Base-by-base conservation (phyloP, 1,140 invertebrate genomes). In the Hylyphantes graminicola region DNA sequence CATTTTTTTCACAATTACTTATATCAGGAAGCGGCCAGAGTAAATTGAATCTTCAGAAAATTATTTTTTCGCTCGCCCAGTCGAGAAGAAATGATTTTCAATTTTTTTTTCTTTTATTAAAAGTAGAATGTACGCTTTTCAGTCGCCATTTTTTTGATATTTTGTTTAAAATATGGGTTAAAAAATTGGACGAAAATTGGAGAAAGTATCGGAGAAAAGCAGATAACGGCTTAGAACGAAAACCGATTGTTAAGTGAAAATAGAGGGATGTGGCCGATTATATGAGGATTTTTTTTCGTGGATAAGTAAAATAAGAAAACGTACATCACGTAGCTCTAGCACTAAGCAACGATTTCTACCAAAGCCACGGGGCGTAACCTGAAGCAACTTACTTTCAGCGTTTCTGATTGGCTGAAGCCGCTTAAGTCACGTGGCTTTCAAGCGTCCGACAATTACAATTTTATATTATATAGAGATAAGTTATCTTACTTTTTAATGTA, bases 181-280 rank as follows among this genome's bases (percentile, higher is more conserved):
- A 51, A 53, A 73, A 73, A 73, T 57, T 10, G 6, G 48, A 5
- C 51, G 54, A 73, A 73, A 73, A 73, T 35, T 10, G 53, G 17
- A 57, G 70, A 57, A 73, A 73, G 70, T 73, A 73, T 73, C 53
- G 70, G 70, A 73, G 35, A 35, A 73, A 73, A 73, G 57, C 70
- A 73, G 53, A 73, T 73, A 73, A 73, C 53, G 70, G 35, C 5
- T 73, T 73, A 73, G 57, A 73, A 73, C 70, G 70, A 73, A 73
- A 73, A 73, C 70, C 53, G 70, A 73, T 73, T 73, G 70, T 57
- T 35, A 73, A 73, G 51, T 73, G 70, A 73, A 73, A 72, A 73
- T 35, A 51, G 54, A 54, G 17, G 57, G 70, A 73, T 73, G 51
- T 55, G n/a, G 54, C 15, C 51, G 54, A 73, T 73, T 70, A 70